These are phyloP conservation scores for Theretra japonica DNA, from an alignment of 2,888 invertebrate genomes.

Conservation along the genomic window DNA sequence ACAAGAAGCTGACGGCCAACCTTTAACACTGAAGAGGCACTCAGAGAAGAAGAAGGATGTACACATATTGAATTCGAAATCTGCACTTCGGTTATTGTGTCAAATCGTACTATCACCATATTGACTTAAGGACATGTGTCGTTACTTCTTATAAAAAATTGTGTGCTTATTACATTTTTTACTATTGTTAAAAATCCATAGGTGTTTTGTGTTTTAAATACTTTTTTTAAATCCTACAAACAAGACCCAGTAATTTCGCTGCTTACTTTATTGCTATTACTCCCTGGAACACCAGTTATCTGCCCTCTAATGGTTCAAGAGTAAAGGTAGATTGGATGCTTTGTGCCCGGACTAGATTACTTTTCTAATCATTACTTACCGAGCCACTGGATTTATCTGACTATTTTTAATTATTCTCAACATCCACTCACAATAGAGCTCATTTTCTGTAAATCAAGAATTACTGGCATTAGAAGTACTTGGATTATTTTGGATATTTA, in stretches of 20 bases:
- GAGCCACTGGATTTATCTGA: not conserved
- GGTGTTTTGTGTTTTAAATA: too few relatives aligned
- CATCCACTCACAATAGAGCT: not conserved
- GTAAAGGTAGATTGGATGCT: constrained; percentile 19
- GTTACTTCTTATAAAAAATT: too few relatives aligned
- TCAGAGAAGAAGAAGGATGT: too few relatives aligned
- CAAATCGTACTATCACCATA: too few relatives aligned
- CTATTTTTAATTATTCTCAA: not conserved
- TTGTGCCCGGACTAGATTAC: constrained; percentile 21
- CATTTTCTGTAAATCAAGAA: not conserved
- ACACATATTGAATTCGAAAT: too few relatives aligned
- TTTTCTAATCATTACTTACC: constrained; percentile 6
- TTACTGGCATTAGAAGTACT: not conserved
- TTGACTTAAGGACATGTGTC: too few relatives aligned
- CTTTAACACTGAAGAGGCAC: too few relatives aligned
- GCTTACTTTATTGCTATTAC: not conserved
- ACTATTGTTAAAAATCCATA: too few relatives aligned
- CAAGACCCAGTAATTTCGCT: not conserved
- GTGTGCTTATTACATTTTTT: too few relatives aligned
- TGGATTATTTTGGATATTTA: too few relatives aligned
- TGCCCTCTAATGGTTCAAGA: not conserved
- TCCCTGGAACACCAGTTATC: not conserved
- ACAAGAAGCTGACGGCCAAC: too few relatives aligned
- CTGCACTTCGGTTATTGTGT: too few relatives aligned
- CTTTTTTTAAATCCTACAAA: not conserved